Percentiles rank a stretch among this genome's conserved stretches.
phyloP scores from a whole-genome alignment of 1,140 invertebrate genomes.

The Drosophila asahinai region DNA sequence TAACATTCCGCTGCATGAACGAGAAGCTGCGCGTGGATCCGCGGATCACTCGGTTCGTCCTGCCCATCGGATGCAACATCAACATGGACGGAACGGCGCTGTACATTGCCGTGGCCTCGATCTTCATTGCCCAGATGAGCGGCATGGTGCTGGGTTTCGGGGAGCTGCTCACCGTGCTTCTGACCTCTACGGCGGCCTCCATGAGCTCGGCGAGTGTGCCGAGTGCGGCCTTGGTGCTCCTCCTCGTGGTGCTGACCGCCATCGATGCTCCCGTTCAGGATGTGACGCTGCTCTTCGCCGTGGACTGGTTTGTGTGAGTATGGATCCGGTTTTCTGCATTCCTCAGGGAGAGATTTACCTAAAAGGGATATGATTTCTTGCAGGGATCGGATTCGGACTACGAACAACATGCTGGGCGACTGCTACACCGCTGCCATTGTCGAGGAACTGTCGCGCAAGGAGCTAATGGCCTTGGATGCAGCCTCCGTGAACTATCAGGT shows the following conservation, averaged over 20 bases:
- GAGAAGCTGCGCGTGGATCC: constrained; percentile 95
- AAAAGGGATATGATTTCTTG: constrained; percentile 25
- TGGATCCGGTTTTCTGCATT: too few relatives aligned
- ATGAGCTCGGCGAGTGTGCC: constrained; percentile 97
- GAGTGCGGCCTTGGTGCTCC: constrained; percentile 95
- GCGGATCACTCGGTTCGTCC: constrained; percentile 95
- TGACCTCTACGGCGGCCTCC: constrained; percentile 96
- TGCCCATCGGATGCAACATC: constrained; percentile 96
- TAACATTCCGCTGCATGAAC: constrained; percentile 97
- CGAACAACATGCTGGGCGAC: constrained; percentile 95
- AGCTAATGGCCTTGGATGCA: constrained; percentile 90
- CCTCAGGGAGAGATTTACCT: rapidly evolving
- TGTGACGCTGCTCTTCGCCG: constrained; percentile 93
- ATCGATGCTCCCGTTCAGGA: constrained; percentile 93
- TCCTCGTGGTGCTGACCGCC: constrained; percentile 93
- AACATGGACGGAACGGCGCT: constrained; percentile 98
- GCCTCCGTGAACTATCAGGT: constrained; percentile 88
- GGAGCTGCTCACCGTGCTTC: constrained; percentile 92
- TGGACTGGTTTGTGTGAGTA: constrained; percentile 97
- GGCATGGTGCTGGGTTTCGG: constrained; percentile 91
- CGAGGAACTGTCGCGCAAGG: constrained; percentile 92
- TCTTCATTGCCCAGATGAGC: constrained; percentile 97
- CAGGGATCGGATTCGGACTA: constrained; percentile 94
- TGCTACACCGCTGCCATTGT: constrained; percentile 95
- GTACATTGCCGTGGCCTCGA: constrained; percentile 94